A percentile compares a stretch with the other conserved stretches of the same genome.
Evolutionary conservation across 2,113 vertebrate species (phyloP).

Genomic region (Eublepharis macularius): DNA sequence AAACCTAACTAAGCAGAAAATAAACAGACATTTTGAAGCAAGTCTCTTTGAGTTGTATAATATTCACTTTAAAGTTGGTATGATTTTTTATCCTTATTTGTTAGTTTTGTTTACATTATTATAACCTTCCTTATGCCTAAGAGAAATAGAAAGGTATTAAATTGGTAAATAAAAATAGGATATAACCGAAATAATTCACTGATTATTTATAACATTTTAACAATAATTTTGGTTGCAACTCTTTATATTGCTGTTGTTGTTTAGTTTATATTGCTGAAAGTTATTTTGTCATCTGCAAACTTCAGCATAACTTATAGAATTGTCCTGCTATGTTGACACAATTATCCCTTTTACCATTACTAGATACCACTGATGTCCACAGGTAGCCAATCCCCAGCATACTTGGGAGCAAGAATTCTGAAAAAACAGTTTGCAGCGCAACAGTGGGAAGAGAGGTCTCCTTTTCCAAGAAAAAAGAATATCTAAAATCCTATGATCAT

Average conservation of each 20-base stretch:
- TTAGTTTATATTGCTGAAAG: neutral
- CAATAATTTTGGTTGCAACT: neutral
- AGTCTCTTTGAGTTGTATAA: neutral
- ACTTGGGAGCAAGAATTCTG: neutral
- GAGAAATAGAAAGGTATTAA: neutral
- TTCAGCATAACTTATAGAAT: neutral
- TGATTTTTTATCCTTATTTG: neutral
- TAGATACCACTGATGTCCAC: neutral
- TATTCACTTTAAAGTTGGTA: neutral
- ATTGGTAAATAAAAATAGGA: neutral
- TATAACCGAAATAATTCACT: neutral
- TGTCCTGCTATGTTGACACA: neutral
- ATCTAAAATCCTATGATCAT: neutral
- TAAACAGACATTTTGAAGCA: neutral
- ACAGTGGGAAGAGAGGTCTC: too few relatives aligned
- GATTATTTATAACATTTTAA: neutral
- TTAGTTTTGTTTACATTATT: neutral
- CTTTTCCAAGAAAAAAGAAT: neutral
- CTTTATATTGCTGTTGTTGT: neutral
- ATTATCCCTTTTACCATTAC: neutral
- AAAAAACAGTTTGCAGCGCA: neutral
- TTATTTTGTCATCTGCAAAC: neutral
- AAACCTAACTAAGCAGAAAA: neutral
- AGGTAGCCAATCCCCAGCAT: neutral
- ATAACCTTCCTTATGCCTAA: neutral